Percentiles rank a stretch among this genome's conserved stretches.
phyloP scores from a whole-genome alignment of 2,113 vertebrate genomes.

The Boleophthalmus pectinirostris region DNA sequence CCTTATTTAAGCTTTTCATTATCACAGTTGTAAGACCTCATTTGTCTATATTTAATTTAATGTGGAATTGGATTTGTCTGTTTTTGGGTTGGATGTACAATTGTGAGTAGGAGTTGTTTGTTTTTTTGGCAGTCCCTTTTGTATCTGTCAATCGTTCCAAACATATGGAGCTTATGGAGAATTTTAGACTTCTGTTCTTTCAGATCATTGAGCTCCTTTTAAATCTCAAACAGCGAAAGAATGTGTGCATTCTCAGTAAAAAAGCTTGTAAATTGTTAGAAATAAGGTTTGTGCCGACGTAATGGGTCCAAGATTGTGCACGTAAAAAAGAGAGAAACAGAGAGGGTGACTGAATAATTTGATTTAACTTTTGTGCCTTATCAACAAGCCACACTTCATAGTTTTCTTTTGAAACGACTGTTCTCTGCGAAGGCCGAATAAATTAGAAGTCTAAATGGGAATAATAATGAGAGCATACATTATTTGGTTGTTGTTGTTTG shows the following conservation, averaged over 20 bases:
- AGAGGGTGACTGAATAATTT: constrained; percentile 64
- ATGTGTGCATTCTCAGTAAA: constrained; percentile 56
- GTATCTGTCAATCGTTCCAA: constrained; percentile 47
- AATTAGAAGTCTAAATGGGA: constrained; percentile 75
- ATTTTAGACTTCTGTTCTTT: constrained; percentile 51
- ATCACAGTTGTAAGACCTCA: not conserved
- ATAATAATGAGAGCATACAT: constrained; percentile 78
- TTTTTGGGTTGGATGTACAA: constrained; percentile 33
- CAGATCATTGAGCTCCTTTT: constrained; percentile 49
- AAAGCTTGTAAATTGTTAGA: constrained; percentile 64
- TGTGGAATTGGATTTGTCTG: not conserved
- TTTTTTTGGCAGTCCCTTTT: constrained; percentile 29
- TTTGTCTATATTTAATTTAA: not conserved
- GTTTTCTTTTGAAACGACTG: constrained; percentile 72
- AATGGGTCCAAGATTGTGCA: constrained; percentile 34
- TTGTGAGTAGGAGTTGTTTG: constrained; percentile 38
- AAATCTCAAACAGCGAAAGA: constrained; percentile 54
- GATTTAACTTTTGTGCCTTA: constrained; percentile 69
- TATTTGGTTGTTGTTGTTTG: constrained; percentile 74
- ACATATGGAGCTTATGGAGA: constrained; percentile 52
- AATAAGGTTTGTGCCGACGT: constrained; percentile 52
- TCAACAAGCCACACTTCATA: constrained; percentile 67
- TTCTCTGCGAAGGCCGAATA: constrained; percentile 73
- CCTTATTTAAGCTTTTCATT: not conserved
- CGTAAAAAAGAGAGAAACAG: constrained; percentile 42